Evolutionary conservation across 2,113 vertebrate species (phyloP).

Genomic region (Grammomys dolichurus): DNA sequence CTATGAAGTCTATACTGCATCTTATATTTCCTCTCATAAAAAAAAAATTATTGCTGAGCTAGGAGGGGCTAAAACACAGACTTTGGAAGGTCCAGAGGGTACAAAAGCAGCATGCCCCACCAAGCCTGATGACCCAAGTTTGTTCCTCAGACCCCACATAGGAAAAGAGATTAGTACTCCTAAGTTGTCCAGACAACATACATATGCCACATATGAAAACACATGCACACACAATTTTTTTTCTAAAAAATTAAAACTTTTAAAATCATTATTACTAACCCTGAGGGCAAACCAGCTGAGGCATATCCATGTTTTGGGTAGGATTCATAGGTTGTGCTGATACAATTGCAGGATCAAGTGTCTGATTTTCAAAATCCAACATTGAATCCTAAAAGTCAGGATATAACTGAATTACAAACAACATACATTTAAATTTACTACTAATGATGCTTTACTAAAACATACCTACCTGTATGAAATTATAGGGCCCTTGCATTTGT

Average conservation of each 20-base stretch:
- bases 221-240: not conserved
- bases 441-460: not conserved
- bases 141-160: not conserved
- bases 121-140: not conserved
- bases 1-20: not conserved
- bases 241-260: not conserved
- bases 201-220: not conserved
- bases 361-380: slow-evolving; percentile 98
- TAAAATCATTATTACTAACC: slow-evolving; percentile 86
- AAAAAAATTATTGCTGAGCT: slow-evolving; percentile 33
- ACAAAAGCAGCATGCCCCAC: not conserved
- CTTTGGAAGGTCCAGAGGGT: not conserved
- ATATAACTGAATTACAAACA: slow-evolving; percentile 33
- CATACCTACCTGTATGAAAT: slow-evolving; percentile 97
- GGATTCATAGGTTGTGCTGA: slow-evolving; percentile 99
- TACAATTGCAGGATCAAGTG: slow-evolving; percentile 97
- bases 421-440: not conserved
- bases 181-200: not conserved
- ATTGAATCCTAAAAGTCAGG: slow-evolving; percentile 93
- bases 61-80: not conserved
- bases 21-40: slow-evolving; percentile 3
- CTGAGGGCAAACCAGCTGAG: slow-evolving; percentile 94
- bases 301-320: slow-evolving; percentile 92
- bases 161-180: not conserved
- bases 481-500: slow-evolving; percentile 98